A percentile compares a stretch with the other conserved stretches of the same genome.
phyloP scores from a whole-genome alignment of 2,888 invertebrate genomes.

The Drosophila merina region DNA sequence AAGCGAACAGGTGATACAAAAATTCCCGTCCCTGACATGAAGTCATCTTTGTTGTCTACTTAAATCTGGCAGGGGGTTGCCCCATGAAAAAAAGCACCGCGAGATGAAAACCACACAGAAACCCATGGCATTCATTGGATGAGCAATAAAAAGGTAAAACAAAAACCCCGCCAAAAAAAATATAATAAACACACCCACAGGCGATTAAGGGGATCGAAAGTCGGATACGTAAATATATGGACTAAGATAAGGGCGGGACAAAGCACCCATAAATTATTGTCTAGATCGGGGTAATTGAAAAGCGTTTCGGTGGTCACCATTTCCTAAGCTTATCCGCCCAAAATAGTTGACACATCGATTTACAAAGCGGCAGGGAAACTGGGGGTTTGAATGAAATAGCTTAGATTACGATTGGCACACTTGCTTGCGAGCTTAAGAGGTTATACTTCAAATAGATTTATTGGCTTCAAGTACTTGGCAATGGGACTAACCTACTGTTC shows the following conservation, averaged over 20 bases:
- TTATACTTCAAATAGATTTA: not conserved
- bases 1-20: constrained; percentile 11
- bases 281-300: constrained; percentile 17
- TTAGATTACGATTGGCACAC: constrained; percentile 28
- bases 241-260: constrained; percentile 19
- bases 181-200: not conserved
- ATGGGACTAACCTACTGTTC: constrained; percentile 4
- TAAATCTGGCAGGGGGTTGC: constrained; percentile 21
- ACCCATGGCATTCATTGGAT: not conserved
- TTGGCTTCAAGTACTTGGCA: not conserved
- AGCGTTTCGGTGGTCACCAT: constrained; percentile 1
- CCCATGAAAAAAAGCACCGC: constrained; percentile 40
- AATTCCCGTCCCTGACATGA: constrained; percentile 33
- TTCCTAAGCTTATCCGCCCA: not conserved
- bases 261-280: constrained; percentile 21
- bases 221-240: constrained; percentile 25
- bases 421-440: constrained; percentile 4
- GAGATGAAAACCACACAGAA: not conserved
- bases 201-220: constrained; percentile 12
- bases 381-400: constrained; percentile 12
- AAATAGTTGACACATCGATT: constrained; percentile 7
- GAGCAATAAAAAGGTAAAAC: not conserved
- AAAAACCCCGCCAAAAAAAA: not conserved
- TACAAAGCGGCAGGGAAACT: not conserved
- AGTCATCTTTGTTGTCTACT: constrained; percentile 33